phyloP scores from a whole-genome alignment of 2,797 vertebrate genomes.

The Amblyopsis hoosieri region DNA sequence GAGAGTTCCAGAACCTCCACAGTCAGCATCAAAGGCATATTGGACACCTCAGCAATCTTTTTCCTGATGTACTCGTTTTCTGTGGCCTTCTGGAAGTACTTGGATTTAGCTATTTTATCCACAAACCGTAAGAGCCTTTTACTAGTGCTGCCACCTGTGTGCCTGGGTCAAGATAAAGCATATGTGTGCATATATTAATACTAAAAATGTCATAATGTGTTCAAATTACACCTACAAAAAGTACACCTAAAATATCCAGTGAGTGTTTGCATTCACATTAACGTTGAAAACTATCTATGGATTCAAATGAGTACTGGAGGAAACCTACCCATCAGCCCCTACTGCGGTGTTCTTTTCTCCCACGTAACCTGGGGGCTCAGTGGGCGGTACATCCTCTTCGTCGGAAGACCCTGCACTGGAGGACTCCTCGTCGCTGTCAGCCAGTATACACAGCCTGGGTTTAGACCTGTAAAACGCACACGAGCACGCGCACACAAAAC shows the following conservation, averaged over 20 bases:
- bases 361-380: constrained; percentile 64
- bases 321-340: constrained; percentile 76
- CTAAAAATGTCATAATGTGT: too few species aligned
- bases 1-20: constrained; percentile 87
- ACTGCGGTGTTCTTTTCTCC: constrained; percentile 68
- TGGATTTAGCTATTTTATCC: constrained; percentile 89
- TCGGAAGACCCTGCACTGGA: constrained; percentile 86
- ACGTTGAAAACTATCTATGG: background rate
- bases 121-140: constrained; percentile 85
- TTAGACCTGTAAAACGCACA: constrained; percentile 61
- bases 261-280: too few species aligned
- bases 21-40: constrained; percentile 84
- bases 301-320: background rate
- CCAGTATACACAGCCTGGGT: constrained; percentile 76
- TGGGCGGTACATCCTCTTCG: constrained; percentile 75
- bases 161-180: constrained; percentile 51
- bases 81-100: constrained; percentile 89
- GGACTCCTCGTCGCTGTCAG: constrained; percentile 87
- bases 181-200: background rate
- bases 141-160: constrained; percentile 79
- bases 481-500: constrained; percentile 4
- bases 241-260: too few species aligned
- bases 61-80: constrained; percentile 91
- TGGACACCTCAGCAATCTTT: constrained; percentile 89
- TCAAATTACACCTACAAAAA: too few species aligned